A percentile compares a stretch with the other conserved stretches of the same genome.
These are phyloP conservation scores for Lutjanus campechanus DNA, from an alignment of 2,797 vertebrate species.

Conservation along the genomic window DNA sequence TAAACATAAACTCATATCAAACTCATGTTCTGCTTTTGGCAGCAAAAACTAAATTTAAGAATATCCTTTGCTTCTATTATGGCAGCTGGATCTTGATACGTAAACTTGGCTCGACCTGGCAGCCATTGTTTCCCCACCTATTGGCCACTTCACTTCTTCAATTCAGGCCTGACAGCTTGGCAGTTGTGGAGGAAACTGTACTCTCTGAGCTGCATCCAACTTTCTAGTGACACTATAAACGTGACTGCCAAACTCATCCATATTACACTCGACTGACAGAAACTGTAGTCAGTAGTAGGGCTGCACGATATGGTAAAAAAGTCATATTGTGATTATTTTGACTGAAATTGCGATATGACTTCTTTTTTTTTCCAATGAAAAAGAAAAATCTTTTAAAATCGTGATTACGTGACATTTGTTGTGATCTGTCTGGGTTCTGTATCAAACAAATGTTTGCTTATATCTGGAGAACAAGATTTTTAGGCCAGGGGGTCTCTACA, in stretches of 20 bases:
- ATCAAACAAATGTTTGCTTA: no score
- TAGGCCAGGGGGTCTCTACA: no score
- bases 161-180: conserved; percentile 13
- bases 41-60: not conserved
- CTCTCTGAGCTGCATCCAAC: conserved; percentile 16
- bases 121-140: conserved; percentile 24
- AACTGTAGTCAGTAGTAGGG: no score
- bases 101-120: conserved; percentile 17
- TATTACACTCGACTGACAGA: not conserved
- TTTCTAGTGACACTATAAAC: conserved; percentile 17
- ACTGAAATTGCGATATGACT: no score
- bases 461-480: no score
- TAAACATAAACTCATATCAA: not conserved
- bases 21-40: not conserved
- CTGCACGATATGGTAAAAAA: no score
- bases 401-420: no score
- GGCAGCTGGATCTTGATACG: not conserved
- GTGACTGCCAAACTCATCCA: not conserved
- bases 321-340: no score
- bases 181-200: conserved; percentile 12
- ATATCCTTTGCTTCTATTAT: not conserved
- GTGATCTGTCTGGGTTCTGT: no score
- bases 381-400: no score
- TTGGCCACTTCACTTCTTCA: conserved; percentile 7
- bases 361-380: no score